phyloP scores from a whole-genome alignment of 23 tunicate genomes.

The Oikopleura dioica region DNA sequence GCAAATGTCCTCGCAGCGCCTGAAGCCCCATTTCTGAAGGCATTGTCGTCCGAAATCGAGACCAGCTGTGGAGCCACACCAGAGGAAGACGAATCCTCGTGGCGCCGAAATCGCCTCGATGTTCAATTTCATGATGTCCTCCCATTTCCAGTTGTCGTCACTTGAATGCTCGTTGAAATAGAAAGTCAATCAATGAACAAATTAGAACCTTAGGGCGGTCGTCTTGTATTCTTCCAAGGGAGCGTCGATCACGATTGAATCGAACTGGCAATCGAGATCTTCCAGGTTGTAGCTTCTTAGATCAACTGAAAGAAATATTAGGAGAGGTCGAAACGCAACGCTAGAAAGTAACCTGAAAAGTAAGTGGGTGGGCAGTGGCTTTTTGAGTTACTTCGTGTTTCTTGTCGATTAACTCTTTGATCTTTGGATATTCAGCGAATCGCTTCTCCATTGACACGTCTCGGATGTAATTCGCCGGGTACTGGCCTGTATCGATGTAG shows the following conservation, averaged over 20 bases:
- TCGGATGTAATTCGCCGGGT: not conserved
- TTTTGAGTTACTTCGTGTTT: constrained; percentile 54
- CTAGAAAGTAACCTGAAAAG: no score
- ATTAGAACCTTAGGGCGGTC: constrained; percentile 16
- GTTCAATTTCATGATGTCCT: constrained; percentile 27
- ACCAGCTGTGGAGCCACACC: constrained; percentile 96
- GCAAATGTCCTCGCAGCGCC: constrained; percentile 87
- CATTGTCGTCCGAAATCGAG: constrained; percentile 53
- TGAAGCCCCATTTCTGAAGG: constrained; percentile 64
- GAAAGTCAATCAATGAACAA: constrained; percentile 18
- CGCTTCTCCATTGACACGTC: constrained; percentile 36
- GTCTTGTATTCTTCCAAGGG: constrained; percentile 81
- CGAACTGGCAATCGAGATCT: constrained; percentile 66
- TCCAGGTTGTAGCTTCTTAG: constrained; percentile 26
- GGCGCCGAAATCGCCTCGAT: constrained; percentile 41
- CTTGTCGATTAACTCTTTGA: constrained; percentile 43
- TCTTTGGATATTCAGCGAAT: constrained; percentile 81
- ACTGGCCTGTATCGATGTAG: constrained; percentile 81
- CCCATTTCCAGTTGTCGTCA: not conserved
- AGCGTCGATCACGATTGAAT: constrained; percentile 56
- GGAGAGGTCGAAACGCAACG: no score
- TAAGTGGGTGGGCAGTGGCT: constrained; percentile 75
- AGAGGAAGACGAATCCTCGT: constrained; percentile 59
- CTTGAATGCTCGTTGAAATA: constrained; percentile 10
- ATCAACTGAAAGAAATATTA: no score